A percentile compares a stretch with the other conserved stretches of the same genome.
These are phyloP conservation scores for Gymnoscelis rufifasciata DNA, from an alignment of 2,888 invertebrate genomes.

Conservation along the genomic window DNA sequence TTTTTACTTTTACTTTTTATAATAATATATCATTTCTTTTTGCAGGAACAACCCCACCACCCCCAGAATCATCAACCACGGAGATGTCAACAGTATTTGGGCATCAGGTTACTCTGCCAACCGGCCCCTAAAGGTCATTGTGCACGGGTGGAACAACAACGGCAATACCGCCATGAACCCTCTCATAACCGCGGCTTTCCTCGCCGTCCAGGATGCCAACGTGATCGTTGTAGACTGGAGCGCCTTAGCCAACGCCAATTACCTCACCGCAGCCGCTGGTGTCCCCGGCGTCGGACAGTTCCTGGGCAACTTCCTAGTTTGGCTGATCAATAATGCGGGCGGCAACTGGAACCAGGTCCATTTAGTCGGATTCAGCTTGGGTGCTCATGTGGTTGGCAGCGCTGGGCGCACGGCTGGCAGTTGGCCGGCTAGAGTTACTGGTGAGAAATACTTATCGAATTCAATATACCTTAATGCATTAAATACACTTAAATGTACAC, in stretches of 20 bases:
- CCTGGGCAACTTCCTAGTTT: conserved; percentile 60
- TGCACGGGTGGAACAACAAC: conserved; percentile 59
- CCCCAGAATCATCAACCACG: conserved; percentile 46
- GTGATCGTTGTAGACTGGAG: conserved; percentile 68
- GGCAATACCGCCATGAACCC: conserved; percentile 47
- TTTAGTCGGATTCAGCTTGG: conserved; percentile 68
- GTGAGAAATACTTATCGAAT: conserved; percentile 29
- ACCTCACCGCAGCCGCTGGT: conserved; percentile 47
- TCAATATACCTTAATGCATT: background rate
- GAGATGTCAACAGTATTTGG: conserved; percentile 44
- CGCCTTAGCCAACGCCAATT: conserved; percentile 37
- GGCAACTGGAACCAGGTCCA: conserved; percentile 62
- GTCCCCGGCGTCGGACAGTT: conserved; percentile 53
- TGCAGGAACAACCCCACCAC: conserved; percentile 45
- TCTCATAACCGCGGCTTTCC: conserved; percentile 46
- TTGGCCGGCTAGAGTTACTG: conserved; percentile 46
- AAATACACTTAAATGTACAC: no score
- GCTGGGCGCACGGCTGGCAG: conserved; percentile 48
- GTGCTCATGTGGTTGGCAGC: conserved; percentile 64
- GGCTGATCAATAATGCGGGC: conserved; percentile 55
- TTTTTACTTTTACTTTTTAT: no score
- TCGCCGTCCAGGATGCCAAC: conserved; percentile 51
- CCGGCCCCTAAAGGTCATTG: conserved; percentile 47
- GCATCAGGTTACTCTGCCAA: conserved; percentile 44
- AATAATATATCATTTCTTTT: conserved; percentile 17